phyloP scores from a whole-genome alignment of 2,113 vertebrate genomes.

The Ptilonorhynchus violaceus region DNA sequence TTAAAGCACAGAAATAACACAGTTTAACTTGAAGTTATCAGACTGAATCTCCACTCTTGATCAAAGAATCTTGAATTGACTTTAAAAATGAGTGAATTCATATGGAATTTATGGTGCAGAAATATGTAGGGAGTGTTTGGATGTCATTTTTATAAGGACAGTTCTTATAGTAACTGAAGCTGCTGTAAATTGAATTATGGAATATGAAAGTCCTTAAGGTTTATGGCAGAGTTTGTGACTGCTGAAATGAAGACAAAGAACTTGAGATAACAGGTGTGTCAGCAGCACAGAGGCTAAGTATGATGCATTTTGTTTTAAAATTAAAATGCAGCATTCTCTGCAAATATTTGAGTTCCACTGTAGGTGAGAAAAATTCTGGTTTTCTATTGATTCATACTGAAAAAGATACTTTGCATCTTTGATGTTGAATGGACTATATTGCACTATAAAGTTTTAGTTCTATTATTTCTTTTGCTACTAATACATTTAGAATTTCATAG shows the following conservation, averaged over 20 bases:
- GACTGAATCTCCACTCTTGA: background rate
- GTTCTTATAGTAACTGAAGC: background rate
- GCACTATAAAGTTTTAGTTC: background rate
- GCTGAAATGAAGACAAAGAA: slow-evolving; percentile 1
- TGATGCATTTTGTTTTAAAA: background rate
- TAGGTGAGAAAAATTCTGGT: background rate
- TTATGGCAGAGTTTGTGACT: slow-evolving; percentile 1
- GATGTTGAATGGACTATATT: background rate
- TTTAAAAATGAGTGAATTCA: slow-evolving; percentile 3
- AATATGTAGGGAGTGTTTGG: background rate
- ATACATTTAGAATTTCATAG: background rate
- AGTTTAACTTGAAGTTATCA: slow-evolving; percentile 35
- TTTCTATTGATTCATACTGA: background rate
- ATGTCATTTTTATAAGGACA: background rate
- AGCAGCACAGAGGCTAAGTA: background rate
- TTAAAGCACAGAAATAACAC: slow-evolving; percentile 33
- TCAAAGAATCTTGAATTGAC: background rate
- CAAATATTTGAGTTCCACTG: background rate
- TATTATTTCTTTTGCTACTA: background rate
- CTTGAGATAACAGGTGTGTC: background rate
- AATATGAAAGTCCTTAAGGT: background rate
- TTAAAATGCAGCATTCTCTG: background rate
- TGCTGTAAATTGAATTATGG: slow-evolving; percentile 1
- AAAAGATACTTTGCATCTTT: background rate
- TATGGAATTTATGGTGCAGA: slow-evolving; percentile 3